These are phyloP conservation scores for Corythaeola cristata DNA, from an alignment of 2,113 vertebrate species.

Conservation along the genomic window DNA sequence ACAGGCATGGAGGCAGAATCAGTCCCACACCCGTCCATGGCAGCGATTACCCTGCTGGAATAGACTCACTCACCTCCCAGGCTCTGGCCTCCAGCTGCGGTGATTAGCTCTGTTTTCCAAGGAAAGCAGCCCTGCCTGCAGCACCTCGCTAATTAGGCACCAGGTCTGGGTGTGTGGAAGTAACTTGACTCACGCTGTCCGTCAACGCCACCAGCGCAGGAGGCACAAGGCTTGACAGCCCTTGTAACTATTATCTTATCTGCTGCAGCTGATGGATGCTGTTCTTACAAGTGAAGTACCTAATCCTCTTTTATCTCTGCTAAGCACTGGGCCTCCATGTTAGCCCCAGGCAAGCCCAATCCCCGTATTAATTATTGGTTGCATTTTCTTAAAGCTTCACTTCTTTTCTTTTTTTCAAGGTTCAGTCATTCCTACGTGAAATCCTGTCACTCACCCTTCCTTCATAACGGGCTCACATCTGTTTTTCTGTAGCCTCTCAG, in stretches of 20 bases:
- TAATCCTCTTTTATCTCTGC: conserved; percentile 47
- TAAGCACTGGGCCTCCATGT: not conserved
- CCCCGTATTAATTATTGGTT: conserved; percentile 27
- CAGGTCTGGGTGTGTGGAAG: not conserved
- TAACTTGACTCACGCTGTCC: not conserved
- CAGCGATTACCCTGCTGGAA: not conserved
- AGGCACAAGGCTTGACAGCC: not conserved
- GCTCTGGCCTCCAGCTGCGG: not conserved
- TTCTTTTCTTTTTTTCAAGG: not conserved
- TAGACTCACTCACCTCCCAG: not conserved
- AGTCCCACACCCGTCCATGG: not conserved
- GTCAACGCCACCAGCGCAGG: not conserved
- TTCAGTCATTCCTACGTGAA: not conserved
- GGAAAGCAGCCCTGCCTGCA: not conserved
- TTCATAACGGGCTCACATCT: not conserved
- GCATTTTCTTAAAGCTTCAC: not conserved
- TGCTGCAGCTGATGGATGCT: conserved; percentile 15
- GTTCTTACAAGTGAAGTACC: conserved; percentile 14
- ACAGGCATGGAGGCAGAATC: not conserved
- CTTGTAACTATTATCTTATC: not conserved
- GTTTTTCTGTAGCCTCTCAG: not conserved
- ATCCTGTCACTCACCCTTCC: not conserved
- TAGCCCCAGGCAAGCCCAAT: conserved; percentile 19
- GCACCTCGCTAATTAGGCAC: not conserved
- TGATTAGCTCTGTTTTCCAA: not conserved